These are phyloP conservation scores for Anabas testudineus DNA, from an alignment of 2,797 vertebrate species.

Conservation along the genomic window DNA sequence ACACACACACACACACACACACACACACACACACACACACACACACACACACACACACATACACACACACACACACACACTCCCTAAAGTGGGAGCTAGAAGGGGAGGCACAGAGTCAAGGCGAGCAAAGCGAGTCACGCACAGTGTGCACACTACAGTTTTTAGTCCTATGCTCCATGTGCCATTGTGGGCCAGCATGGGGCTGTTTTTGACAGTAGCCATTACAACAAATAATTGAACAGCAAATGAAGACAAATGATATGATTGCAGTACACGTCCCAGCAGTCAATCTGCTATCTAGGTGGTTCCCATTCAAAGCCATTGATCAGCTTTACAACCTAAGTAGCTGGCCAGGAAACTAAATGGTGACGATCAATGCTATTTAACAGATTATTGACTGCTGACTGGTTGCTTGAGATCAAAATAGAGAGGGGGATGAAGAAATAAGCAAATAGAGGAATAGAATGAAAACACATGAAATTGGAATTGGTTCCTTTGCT, in stretches of 20 bases:
- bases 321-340: conserved; percentile 86
- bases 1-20: conserved; percentile 23
- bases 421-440: conserved; percentile 70
- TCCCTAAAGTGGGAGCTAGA: too few species aligned
- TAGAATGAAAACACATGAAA: conserved; percentile 73
- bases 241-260: conserved; percentile 87
- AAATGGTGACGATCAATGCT: conserved; percentile 86
- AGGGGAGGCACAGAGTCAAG: conserved; percentile 37
- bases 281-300: conserved; percentile 84
- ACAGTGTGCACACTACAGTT: conserved; percentile 42
- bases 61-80: conserved; percentile 29
- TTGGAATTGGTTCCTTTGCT: conserved; percentile 71
- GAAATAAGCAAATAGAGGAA: conserved; percentile 75
- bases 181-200: conserved; percentile 64
- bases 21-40: conserved; percentile 25
- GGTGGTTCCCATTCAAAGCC: conserved; percentile 84
- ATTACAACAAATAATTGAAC: conserved; percentile 85
- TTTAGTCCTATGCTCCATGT: conserved; percentile 48
- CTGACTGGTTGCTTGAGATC: conserved; percentile 80
- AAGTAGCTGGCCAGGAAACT: conserved; percentile 85
- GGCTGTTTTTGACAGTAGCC: conserved; percentile 79
- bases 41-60: conserved; percentile 36
- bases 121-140: conserved; percentile 42
- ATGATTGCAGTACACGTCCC: conserved; percentile 77
- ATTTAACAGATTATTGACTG: conserved; percentile 88